Evolutionary conservation across 2,888 invertebrate species (phyloP).

Genomic region (Heliothis peltigera): DNA sequence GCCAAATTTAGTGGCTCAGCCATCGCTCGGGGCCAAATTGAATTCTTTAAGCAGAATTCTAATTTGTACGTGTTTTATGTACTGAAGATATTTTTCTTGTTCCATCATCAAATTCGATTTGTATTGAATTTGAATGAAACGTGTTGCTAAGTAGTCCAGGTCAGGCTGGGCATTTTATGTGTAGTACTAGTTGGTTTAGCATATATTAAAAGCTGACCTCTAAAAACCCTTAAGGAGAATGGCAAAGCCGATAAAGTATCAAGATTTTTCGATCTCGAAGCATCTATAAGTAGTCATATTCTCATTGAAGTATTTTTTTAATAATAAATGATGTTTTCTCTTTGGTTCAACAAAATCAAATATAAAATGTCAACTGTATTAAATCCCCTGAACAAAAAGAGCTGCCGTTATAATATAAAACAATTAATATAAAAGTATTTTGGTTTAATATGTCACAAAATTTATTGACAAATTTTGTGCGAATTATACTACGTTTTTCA

Average conservation of each 20-base stretch:
- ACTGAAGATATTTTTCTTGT: constrained; percentile 9
- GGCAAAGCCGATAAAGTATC: too few species aligned
- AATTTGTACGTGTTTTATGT: constrained; percentile 49
- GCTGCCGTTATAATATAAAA: neutral
- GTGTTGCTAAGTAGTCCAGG: neutral
- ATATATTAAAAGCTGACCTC: too few species aligned
- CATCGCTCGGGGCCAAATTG: constrained; percentile 48
- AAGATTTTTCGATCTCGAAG: too few species aligned
- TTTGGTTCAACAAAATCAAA: constrained; percentile 2
- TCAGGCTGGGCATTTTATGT: neutral
- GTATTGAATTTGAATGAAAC: neutral
- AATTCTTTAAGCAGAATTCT: constrained; percentile 46
- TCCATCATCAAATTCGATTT: neutral
- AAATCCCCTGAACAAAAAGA: neutral
- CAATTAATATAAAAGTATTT: constrained; percentile 10
- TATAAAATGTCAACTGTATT: neutral
- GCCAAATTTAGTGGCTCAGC: constrained; percentile 40
- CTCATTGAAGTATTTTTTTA: neutral
- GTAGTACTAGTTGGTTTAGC: too few species aligned
- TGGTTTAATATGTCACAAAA: neutral
- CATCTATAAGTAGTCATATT: too few species aligned
- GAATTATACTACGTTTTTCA: too few species aligned
- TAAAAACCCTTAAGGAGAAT: too few species aligned
- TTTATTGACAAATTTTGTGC: too few species aligned
- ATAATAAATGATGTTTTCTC: neutral